Evolutionary conservation across 2,888 invertebrate species (phyloP).

Genomic region (Corbicula japonica): DNA sequence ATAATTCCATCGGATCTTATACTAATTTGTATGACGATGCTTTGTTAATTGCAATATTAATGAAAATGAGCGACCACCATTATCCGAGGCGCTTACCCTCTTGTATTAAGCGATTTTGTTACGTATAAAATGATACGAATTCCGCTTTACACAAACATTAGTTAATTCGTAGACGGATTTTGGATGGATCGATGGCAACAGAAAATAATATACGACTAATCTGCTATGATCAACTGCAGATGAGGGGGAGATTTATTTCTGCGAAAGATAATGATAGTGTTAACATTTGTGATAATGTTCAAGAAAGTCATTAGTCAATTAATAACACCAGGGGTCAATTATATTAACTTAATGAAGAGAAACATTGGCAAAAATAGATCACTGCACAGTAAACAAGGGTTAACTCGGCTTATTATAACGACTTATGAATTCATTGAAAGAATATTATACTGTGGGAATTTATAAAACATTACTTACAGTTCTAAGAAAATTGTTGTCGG

Average conservation of each 20-base stretch:
- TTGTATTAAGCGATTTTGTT: conserved; percentile 48
- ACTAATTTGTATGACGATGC: conserved; percentile 39
- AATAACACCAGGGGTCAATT: conserved; percentile 65
- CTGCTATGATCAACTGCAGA: conserved; percentile 55
- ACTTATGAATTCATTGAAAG: too few species aligned
- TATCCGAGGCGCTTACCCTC: conserved; percentile 11
- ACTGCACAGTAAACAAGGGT: too few species aligned
- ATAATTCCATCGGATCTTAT: conserved; percentile 28
- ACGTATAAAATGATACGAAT: conserved; percentile 44
- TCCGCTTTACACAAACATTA: conserved; percentile 53
- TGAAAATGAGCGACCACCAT: conserved; percentile 34
- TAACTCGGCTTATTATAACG: neutral
- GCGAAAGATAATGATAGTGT: conserved; percentile 42
- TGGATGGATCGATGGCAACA: conserved; percentile 54
- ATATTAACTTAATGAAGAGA: conserved; percentile 39
- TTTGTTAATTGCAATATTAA: conserved; percentile 50
- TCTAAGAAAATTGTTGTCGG: too few species aligned
- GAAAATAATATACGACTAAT: conserved; percentile 62
- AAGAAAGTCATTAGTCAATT: conserved; percentile 60
- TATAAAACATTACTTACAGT: too few species aligned
- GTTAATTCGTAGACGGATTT: conserved; percentile 61
- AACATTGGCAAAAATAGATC: conserved; percentile 34
- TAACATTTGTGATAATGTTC: conserved; percentile 48
- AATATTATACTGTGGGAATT: too few species aligned
- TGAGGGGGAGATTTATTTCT: conserved; percentile 49